These are phyloP conservation scores for Caenorhabditis drosophilae DNA, from an alignment of 2,888 invertebrate genomes.

Conservation along the genomic window DNA sequence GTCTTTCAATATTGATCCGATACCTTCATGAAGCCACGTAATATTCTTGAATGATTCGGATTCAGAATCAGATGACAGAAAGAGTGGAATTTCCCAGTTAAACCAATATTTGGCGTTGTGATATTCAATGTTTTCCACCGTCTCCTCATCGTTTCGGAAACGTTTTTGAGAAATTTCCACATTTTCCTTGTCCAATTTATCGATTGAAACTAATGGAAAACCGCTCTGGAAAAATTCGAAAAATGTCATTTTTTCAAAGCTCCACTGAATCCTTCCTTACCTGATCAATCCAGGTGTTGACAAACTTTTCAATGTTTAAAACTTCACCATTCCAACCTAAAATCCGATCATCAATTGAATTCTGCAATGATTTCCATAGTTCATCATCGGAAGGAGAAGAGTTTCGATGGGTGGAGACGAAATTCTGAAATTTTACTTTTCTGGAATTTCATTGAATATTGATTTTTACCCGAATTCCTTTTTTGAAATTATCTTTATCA, in stretches of 20 bases:
- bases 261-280: no score
- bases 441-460: neutral
- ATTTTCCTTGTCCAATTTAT: slow-evolving; percentile 50
- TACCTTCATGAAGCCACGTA: slow-evolving; percentile 58
- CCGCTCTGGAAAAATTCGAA: no score
- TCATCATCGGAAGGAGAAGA: slow-evolving; percentile 32
- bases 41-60: slow-evolving; percentile 41
- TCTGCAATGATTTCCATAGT: slow-evolving; percentile 33
- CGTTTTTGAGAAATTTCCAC: slow-evolving; percentile 59
- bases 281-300: slow-evolving; percentile 82
- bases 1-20: neutral
- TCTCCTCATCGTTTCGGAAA: slow-evolving; percentile 54
- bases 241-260: no score
- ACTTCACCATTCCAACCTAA: slow-evolving; percentile 47
- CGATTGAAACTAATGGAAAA: slow-evolving; percentile 58
- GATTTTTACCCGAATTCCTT: slow-evolving; percentile 59
- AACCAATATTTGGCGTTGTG: slow-evolving; percentile 62
- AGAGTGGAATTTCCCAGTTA: slow-evolving; percentile 67
- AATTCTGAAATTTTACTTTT: slow-evolving; percentile 14
- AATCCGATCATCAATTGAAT: slow-evolving; percentile 17
- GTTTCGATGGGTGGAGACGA: slow-evolving; percentile 28
- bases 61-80: slow-evolving; percentile 40
- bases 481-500: slow-evolving; percentile 60
- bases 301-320: slow-evolving; percentile 73
- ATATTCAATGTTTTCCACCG: slow-evolving; percentile 54